Evolutionary conservation across 2,113 vertebrate genomes (phyloP), one percentile per base, ranked within the genome.

Genomic region (Coptodon rendalli): DNA sequence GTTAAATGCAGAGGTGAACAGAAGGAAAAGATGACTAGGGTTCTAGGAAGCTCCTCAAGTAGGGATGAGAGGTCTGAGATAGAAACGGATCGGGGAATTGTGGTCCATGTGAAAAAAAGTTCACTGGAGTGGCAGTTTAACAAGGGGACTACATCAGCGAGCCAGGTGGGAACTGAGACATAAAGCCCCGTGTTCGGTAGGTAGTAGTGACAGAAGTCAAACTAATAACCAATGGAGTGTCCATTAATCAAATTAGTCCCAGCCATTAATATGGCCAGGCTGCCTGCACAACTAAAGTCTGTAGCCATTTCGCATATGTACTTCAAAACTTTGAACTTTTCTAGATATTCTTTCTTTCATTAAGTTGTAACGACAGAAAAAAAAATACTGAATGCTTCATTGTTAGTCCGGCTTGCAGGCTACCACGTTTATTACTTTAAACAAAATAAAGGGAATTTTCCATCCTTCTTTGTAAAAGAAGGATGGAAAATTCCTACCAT

Each of bases 131-230:
- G 17, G 24, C 4, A 7, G 2, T 43, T 71, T 71, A 71, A 13
- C 0, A 68, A 48, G 6, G 27, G 16, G 24, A 0, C 43, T 31
- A 31, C 16, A 76, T 19, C 16, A 48, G 9, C 1, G 4, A 29
- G 24, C 9, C 71, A 50, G 43, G 43, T 50, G 24, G 43, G 24
- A 76, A 19, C 2, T 0, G 68, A 73, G 40, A 10, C 68, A 45
- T 45, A 11, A 48, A 27, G 22, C 13, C 68, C 68, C 1, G 1
- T 17, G 68, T 73, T 73, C 9, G 2, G 0, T 73, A 1, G 71
- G 6, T 5, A 12, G 43, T 29, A 31, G 43, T 76, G 71, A 76
- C n/a, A 11, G 16, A 50, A 3, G 24, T 31, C 71, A 76, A 50
- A 50, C 17, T 76, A 76, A 76, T 48, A 48, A 19, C 14, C 71